Conservation (phyloP, 2,888 invertebrate genomes). For the Andrena fulva region DNA sequence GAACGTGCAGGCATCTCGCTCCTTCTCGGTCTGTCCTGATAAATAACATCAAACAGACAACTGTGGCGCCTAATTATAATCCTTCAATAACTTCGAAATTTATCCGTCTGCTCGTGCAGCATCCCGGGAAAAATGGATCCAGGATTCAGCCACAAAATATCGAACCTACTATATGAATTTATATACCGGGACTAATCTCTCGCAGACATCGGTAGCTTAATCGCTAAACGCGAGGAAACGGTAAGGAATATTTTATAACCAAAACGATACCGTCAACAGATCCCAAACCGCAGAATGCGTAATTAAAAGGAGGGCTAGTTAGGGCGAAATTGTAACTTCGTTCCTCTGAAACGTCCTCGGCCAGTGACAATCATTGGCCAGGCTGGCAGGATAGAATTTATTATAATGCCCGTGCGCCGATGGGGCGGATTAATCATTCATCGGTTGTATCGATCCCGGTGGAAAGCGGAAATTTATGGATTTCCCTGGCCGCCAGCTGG, state of each 20-base stretch:
- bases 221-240: too few species aligned
- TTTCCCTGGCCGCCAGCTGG: conserved; percentile 46
- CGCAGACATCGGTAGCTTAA: too few species aligned
- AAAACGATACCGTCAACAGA: neutral
- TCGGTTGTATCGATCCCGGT: conserved; percentile 37
- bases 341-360: neutral
- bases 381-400: neutral
- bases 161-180: too few species aligned
- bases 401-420: conserved; percentile 23
- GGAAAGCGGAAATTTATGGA: conserved; percentile 49
- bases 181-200: too few species aligned
- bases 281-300: neutral
- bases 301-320: neutral
- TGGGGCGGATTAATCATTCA: conserved; percentile 47
- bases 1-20: neutral
- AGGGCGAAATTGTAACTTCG: neutral
- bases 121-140: too few species aligned
- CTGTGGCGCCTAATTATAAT: neutral
- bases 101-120: neutral
- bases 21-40: neutral
- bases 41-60: neutral
- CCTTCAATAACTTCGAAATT: neutral
- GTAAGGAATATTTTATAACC: too few species aligned
- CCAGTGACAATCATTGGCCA: neutral
- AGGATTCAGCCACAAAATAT: too few species aligned